Percentiles rank a stretch among this genome's conserved stretches.
Conservation (phyloP, 2,113 vertebrate species). For the Columba janthina region DNA sequence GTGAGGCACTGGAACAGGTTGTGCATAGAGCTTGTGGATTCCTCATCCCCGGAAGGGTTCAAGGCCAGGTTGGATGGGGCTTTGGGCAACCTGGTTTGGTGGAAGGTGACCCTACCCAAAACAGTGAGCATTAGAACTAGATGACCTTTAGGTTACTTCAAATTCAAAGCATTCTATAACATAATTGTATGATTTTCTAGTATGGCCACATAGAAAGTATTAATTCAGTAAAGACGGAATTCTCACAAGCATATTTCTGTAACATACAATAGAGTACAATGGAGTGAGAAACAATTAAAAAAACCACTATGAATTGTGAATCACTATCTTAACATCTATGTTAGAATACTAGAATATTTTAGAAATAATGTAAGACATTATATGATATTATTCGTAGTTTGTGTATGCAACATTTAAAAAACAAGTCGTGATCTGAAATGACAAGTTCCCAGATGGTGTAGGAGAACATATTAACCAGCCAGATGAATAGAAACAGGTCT, state of each 20-base stretch:
- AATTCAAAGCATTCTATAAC: no score
- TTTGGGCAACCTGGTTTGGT: no score
- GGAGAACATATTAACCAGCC: not conserved
- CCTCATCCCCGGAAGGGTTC: no score
- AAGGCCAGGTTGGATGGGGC: no score
- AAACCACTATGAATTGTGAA: not conserved
- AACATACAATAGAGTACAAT: not conserved
- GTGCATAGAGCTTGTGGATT: no score
- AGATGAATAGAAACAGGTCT: not conserved
- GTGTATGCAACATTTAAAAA: constrained; percentile 57
- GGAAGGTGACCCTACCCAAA: no score
- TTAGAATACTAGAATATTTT: not conserved
- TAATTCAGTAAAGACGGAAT: not conserved
- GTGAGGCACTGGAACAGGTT: no score
- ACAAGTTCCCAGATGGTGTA: constrained; percentile 59
- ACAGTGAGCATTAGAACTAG: no score
- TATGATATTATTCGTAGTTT: not conserved
- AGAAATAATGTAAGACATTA: not conserved
- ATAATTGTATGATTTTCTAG: not conserved
- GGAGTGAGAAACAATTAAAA: not conserved
- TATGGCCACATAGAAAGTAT: not conserved
- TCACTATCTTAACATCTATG: not conserved
- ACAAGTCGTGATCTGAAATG: constrained; percentile 59
- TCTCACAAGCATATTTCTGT: not conserved
- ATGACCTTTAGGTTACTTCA: no score